A percentile compares a stretch with the other conserved stretches of the same genome.
Evolutionary conservation across 2,888 invertebrate species (phyloP).

Genomic region (Gastracanthus pulcherrimus): DNA sequence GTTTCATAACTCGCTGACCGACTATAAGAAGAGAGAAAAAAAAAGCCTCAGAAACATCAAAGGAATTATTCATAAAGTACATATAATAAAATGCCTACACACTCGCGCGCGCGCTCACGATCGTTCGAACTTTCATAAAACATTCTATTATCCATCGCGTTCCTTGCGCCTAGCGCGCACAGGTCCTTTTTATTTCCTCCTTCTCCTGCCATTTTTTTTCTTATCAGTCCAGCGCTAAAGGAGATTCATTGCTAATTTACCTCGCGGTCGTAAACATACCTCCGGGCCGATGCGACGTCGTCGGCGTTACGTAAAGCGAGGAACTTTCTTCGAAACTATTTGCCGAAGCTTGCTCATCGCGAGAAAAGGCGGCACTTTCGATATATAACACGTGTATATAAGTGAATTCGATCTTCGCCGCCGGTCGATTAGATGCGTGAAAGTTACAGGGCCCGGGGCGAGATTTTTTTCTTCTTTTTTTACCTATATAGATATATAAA

Average conservation of each 20-base stretch:
- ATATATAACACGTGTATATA: not conserved
- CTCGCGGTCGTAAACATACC: not conserved
- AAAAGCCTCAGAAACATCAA: not conserved
- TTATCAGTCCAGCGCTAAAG: not conserved
- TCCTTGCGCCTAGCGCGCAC: no score
- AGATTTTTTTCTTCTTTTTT: not conserved
- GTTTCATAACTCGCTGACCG: conserved; percentile 25
- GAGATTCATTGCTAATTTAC: conserved; percentile 29
- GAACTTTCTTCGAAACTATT: conserved; percentile 50
- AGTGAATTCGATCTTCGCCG: conserved; percentile 32
- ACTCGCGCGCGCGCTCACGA: not conserved
- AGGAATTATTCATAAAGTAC: conserved; percentile 5
- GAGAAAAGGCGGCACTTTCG: conserved; percentile 30
- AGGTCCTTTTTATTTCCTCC: not conserved
- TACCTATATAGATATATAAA: not conserved
- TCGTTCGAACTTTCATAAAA: not conserved
- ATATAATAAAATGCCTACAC: not conserved
- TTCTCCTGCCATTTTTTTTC: not conserved
- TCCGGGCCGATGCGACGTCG: not conserved
- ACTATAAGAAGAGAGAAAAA: not conserved
- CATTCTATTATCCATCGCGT: conserved; percentile 6
- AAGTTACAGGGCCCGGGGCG: conserved; percentile 29
- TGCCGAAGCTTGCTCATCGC: conserved; percentile 2
- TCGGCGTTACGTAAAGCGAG: conserved; percentile 17
- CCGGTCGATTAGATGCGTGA: conserved; percentile 55